Evolutionary conservation across 1,140 invertebrate genomes (phyloP).

Genomic region (Drosophila kohkoa): DNA sequence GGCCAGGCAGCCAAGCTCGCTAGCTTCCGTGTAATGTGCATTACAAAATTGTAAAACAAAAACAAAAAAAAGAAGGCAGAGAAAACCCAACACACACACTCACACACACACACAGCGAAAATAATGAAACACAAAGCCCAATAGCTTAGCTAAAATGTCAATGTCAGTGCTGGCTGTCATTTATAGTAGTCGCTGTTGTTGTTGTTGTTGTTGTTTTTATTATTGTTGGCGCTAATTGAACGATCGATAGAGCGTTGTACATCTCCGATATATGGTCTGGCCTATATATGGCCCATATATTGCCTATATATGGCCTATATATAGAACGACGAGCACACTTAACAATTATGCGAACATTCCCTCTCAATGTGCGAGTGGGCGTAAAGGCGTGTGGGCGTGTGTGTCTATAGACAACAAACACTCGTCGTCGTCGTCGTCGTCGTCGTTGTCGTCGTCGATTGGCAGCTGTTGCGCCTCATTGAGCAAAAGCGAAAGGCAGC

Average conservation of each 20-base stretch:
- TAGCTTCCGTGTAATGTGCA: slow-evolving; percentile 72
- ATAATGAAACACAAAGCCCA: slow-evolving; percentile 38
- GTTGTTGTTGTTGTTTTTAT: slow-evolving; percentile 43
- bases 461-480: slow-evolving; percentile 78
- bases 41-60: slow-evolving; percentile 43
- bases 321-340: slow-evolving; percentile 35
- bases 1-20: slow-evolving; percentile 15
- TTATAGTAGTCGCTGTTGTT: slow-evolving; percentile 23
- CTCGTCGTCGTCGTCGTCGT: slow-evolving; percentile 12
- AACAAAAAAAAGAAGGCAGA: slow-evolving; percentile 7
- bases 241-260: slow-evolving; percentile 70
- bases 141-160: slow-evolving; percentile 75
- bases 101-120: slow-evolving; percentile 11
- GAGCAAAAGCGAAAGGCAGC: slow-evolving; percentile 75
- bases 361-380: not conserved
- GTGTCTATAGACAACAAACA: slow-evolving; percentile 23
- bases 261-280: slow-evolving; percentile 19
- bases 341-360: slow-evolving; percentile 41
- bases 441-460: slow-evolving; percentile 54
- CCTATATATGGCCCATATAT: slow-evolving; percentile 32
- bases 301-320: slow-evolving; percentile 32
- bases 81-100: slow-evolving; percentile 4
- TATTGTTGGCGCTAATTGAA: slow-evolving; percentile 68
- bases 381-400: slow-evolving; percentile 11
- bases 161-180: slow-evolving; percentile 59